Conservation (phyloP, 2,888 invertebrate genomes). For the Mylabris sibirica region DNA sequence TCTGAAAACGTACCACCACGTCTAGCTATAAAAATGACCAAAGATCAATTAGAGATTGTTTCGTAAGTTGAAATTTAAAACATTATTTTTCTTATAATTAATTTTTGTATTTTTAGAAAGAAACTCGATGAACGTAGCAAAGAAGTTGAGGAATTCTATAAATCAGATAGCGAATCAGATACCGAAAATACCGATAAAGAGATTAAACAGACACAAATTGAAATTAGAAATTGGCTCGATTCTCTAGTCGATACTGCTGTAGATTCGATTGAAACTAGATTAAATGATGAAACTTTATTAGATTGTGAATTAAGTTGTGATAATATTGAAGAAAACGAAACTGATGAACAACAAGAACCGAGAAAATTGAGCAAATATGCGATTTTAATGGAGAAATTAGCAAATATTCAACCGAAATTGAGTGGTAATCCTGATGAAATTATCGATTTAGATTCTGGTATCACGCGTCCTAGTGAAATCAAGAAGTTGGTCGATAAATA, state of each 20-base stretch:
- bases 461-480: slow-evolving; percentile 65
- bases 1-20: slow-evolving; percentile 57
- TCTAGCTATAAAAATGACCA: slow-evolving; percentile 71
- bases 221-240: slow-evolving; percentile 27
- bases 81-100: slow-evolving; percentile 21
- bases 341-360: slow-evolving; percentile 13
- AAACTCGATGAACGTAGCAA: slow-evolving; percentile 76
- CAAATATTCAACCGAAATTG: slow-evolving; percentile 62
- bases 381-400: slow-evolving; percentile 49
- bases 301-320: slow-evolving; percentile 48
- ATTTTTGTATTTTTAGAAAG: slow-evolving; percentile 61
- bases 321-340: slow-evolving; percentile 39
- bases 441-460: slow-evolving; percentile 69
- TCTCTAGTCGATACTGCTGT: slow-evolving; percentile 22
- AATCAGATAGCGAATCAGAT: slow-evolving; percentile 73
- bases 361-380: slow-evolving; percentile 56
- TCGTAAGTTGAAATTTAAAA: slow-evolving; percentile 65
- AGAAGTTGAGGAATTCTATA: slow-evolving; percentile 78
- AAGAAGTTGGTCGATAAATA: slow-evolving; percentile 76
- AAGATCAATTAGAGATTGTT: slow-evolving; percentile 70
- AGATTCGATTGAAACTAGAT: slow-evolving; percentile 23
- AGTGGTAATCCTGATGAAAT: slow-evolving; percentile 65
- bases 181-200: slow-evolving; percentile 38
- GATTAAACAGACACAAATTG: slow-evolving; percentile 5
- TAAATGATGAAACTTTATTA: slow-evolving; percentile 20